These are phyloP conservation scores for Elgonia sp. DNA, from an alignment of 2,888 invertebrate genomes.

Conservation along the genomic window DNA sequence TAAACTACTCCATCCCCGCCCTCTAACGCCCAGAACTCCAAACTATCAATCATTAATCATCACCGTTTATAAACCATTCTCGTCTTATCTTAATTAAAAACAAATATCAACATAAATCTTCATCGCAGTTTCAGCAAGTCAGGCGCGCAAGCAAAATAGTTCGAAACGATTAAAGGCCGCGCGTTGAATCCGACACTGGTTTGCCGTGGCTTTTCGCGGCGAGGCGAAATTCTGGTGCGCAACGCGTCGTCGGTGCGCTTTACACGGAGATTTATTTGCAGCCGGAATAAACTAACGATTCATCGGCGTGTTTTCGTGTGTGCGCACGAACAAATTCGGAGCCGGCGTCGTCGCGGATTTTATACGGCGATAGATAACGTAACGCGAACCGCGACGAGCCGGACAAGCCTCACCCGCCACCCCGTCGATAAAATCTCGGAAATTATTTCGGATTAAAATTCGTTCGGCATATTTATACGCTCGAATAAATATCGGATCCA, in stretches of 20 bases:
- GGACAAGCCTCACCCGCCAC: neutral
- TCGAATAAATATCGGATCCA: conserved; percentile 38
- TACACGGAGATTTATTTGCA: conserved; percentile 57
- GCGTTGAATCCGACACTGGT: conserved; percentile 10
- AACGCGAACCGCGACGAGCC: conserved; percentile 24
- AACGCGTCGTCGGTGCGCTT: conserved; percentile 26
- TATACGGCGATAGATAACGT: conserved; percentile 58
- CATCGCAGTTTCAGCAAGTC: neutral
- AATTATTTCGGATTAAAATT: conserved; percentile 63
- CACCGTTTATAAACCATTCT: no score
- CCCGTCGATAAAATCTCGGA: conserved; percentile 39
- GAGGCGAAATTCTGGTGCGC: conserved; percentile 30
- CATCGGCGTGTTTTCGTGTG: conserved; percentile 40
- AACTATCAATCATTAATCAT: no score
- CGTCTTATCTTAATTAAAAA: no score
- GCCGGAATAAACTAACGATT: conserved; percentile 58
- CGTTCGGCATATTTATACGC: conserved; percentile 28
- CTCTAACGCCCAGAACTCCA: no score
- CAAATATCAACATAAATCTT: no score
- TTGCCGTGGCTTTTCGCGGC: neutral
- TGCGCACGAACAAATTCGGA: conserved; percentile 38
- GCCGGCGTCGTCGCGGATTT: conserved; percentile 55
- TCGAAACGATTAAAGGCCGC: conserved; percentile 16
- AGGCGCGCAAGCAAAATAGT: neutral
- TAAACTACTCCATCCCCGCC: no score